A percentile compares a stretch with the other conserved stretches of the same genome.
Evolutionary conservation across 2,797 vertebrate genomes (phyloP).

Genomic region (Pempheris klunzingeri): DNA sequence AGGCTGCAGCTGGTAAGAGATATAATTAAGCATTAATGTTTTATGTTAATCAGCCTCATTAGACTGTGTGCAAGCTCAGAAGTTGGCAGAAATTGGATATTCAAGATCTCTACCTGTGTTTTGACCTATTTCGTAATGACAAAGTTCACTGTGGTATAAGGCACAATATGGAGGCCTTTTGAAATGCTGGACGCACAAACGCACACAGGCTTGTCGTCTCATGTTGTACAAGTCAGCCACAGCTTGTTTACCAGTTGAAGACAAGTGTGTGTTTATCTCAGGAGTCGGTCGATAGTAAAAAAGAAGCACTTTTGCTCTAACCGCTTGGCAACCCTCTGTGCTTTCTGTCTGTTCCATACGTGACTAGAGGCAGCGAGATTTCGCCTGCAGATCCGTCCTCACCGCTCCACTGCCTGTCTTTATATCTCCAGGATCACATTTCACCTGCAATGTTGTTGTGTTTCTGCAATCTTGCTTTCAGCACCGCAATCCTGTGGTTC

Average conservation of each 20-base stretch:
- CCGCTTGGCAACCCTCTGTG: slow-evolving; percentile 34
- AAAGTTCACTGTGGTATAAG: neutral
- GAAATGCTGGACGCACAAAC: neutral
- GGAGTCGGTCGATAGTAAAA: slow-evolving; percentile 43
- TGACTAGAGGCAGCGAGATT: slow-evolving; percentile 34
- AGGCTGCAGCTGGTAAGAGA: neutral
- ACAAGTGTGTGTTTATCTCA: slow-evolving; percentile 62
- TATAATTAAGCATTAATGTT: neutral
- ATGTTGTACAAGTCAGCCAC: slow-evolving; percentile 37
- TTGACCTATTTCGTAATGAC: slow-evolving; percentile 12
- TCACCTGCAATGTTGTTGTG: slow-evolving; percentile 1
- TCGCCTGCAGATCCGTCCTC: slow-evolving; percentile 19
- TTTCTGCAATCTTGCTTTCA: slow-evolving; percentile 3
- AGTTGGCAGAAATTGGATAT: neutral
- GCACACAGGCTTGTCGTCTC: slow-evolving; percentile 8
- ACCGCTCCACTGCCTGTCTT: neutral
- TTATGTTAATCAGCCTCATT: neutral
- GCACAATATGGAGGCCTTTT: neutral
- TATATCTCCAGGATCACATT: slow-evolving; percentile 12
- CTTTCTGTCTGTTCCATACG: slow-evolving; percentile 31
- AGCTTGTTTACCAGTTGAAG: slow-evolving; percentile 51
- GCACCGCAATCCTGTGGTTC: neutral
- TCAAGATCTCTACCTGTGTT: neutral
- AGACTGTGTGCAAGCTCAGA: neutral
- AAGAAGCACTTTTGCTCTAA: slow-evolving; percentile 44